Percentiles rank a stretch among this genome's conserved stretches.
Evolutionary conservation across 2,888 invertebrate genomes (phyloP).

Genomic region (Autographa pulchrina): DNA sequence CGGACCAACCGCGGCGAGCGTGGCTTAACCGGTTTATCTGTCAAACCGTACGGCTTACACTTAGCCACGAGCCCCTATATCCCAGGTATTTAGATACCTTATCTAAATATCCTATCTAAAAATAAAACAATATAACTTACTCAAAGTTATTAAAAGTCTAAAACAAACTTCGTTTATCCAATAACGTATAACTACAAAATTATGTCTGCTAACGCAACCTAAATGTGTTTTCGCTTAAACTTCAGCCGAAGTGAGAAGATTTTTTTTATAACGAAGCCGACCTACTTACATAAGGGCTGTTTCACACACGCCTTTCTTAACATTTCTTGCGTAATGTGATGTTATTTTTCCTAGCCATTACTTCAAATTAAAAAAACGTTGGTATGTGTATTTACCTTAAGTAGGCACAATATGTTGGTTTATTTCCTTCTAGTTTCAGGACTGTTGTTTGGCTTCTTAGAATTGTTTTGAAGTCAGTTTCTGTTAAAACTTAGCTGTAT

Average conservation of each 20-base stretch:
- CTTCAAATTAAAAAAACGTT: constrained; percentile 5
- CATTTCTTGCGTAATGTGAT: constrained; percentile 21
- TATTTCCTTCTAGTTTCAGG: not conserved
- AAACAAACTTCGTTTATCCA: not conserved
- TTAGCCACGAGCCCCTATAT: too few relatives aligned
- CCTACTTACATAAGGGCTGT: constrained; percentile 39
- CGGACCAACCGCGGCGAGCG: too few relatives aligned
- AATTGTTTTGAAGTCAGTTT: not conserved
- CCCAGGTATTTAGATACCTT: not conserved
- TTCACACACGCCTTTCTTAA: constrained; percentile 29
- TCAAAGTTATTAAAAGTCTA: not conserved
- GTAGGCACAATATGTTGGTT: not conserved
- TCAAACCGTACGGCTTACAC: too few relatives aligned
- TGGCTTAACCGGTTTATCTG: too few relatives aligned
- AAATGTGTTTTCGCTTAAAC: constrained; percentile 43
- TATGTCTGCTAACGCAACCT: constrained; percentile 25
- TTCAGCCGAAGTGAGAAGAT: constrained; percentile 42
- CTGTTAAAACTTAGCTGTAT: not conserved
- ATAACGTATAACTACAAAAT: constrained; percentile 12
- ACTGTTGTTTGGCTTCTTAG: not conserved
- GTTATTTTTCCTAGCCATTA: not conserved
- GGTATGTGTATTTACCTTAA: not conserved
- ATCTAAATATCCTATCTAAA: not conserved
- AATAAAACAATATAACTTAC: not conserved
- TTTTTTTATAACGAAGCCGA: constrained; percentile 59